Evolutionary conservation across 2,797 vertebrate genomes (phyloP).

Genomic region (Nothura maculosa): DNA sequence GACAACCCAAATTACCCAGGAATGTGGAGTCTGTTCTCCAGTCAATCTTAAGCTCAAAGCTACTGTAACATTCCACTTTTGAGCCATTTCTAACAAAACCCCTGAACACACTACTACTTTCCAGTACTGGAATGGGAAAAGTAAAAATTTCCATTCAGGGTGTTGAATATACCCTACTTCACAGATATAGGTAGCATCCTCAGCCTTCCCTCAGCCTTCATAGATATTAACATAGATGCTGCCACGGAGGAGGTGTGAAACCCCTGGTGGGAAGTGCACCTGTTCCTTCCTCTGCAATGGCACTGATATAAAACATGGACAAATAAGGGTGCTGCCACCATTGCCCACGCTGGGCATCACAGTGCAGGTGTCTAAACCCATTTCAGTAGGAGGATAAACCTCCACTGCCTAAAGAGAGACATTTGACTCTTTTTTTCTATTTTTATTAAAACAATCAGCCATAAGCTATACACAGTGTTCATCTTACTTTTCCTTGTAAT

Average conservation of each 20-base stretch:
- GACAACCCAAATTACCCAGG: not conserved
- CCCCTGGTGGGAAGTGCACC: rapidly evolving
- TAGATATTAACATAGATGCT: not conserved
- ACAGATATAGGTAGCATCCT: not conserved
- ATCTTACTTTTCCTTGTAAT: conserved; percentile 2
- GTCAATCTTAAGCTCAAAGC: conserved; percentile 18
- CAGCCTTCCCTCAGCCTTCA: not conserved
- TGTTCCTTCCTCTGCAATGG: not conserved
- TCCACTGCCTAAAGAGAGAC: not conserved
- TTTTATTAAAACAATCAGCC: not conserved
- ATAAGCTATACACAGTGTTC: not conserved
- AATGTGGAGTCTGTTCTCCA: not conserved
- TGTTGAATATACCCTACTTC: not conserved
- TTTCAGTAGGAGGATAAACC: not conserved
- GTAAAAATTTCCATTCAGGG: not conserved
- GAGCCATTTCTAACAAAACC: conserved; percentile 30
- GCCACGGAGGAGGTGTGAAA: not conserved
- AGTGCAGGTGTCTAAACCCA: not conserved
- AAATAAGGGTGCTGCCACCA: not conserved
- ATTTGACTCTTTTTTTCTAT: not conserved
- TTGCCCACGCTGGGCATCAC: not conserved
- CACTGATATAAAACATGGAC: not conserved
- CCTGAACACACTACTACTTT: not conserved
- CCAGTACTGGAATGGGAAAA: not conserved
- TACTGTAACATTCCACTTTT: conserved; percentile 23